Percentiles rank a stretch among this genome's conserved stretches.
Conservation (phyloP, 2,113 vertebrate genomes). For the Harpagus bidentatus region DNA sequence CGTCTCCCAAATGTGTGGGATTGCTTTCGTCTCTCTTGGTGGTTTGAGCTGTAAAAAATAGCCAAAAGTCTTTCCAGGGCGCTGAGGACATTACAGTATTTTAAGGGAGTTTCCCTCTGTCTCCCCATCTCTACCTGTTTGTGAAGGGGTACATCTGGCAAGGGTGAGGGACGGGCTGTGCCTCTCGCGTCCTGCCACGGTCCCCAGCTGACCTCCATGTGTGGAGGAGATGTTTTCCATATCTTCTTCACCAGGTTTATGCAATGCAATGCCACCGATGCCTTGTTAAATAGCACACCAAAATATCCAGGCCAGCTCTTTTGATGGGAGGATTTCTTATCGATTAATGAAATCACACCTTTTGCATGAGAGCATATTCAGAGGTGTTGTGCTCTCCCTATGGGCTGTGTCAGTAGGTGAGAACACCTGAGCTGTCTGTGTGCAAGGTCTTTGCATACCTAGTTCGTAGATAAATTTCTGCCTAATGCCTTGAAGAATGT, state of each 20-base stretch:
- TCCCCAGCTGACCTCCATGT: background rate
- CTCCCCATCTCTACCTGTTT: background rate
- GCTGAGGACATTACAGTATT: background rate
- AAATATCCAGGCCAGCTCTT: background rate
- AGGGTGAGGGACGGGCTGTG: background rate
- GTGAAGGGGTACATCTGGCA: background rate
- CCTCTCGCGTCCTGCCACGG: accelerated
- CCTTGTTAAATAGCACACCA: background rate
- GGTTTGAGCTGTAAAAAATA: background rate
- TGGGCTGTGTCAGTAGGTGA: background rate
- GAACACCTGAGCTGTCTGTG: background rate
- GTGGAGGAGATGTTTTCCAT: accelerated
- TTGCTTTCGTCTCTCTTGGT: background rate
- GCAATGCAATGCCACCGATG: background rate
- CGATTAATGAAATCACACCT: background rate
- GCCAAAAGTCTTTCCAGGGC: background rate
- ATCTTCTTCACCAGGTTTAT: background rate
- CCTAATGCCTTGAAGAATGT: background rate
- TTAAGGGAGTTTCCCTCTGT: background rate
- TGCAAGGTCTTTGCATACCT: background rate
- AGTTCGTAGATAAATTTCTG: background rate
- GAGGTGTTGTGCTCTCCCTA: background rate
- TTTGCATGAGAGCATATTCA: accelerated
- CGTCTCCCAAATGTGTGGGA: background rate
- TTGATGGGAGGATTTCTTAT: background rate